phyloP scores from a whole-genome alignment of 2,888 invertebrate species.

The Molorchus minor region DNA sequence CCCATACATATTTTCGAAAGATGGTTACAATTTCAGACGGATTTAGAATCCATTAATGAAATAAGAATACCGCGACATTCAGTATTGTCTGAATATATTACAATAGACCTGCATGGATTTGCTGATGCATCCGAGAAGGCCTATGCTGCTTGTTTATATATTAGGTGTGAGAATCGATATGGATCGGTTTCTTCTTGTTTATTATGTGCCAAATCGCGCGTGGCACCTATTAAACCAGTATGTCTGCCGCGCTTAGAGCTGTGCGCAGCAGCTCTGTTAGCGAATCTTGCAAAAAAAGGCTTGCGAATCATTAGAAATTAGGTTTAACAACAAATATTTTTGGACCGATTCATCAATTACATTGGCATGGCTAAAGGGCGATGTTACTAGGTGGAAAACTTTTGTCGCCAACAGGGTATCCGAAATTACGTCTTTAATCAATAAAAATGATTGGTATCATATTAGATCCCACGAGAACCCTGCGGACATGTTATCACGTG shows the following conservation, averaged over 20 bases:
- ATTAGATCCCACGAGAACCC: constrained; percentile 3
- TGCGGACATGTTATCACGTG: constrained; percentile 1
- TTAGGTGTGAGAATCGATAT: background rate
- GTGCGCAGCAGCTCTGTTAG: constrained; percentile 1
- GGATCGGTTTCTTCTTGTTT: background rate
- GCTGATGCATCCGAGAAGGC: constrained; percentile 12
- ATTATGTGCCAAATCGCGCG: constrained; percentile 4
- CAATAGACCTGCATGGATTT: constrained; percentile 18
- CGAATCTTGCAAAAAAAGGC: background rate
- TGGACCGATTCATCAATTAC: constrained; percentile 5
- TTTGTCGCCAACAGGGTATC: constrained; percentile 2
- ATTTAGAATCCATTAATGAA: constrained; percentile 4
- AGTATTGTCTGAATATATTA: constrained; percentile 2
- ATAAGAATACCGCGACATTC: constrained; percentile 6
- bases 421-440: background rate
- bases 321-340: constrained; percentile 1
- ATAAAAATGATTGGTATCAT: constrained; percentile 7
- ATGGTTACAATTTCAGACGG: constrained; percentile 11
- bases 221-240: constrained; percentile 5
- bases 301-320: background rate
- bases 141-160: background rate
- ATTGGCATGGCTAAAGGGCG: background rate
- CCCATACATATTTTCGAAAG: constrained; percentile 6
- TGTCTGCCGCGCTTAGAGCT: constrained; percentile 1
- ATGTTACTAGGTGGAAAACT: background rate